Percentiles rank a stretch among this genome's conserved stretches.
phyloP scores from a whole-genome alignment of 2,113 vertebrate genomes.

The Cryptoleucopteryx plumbea region DNA sequence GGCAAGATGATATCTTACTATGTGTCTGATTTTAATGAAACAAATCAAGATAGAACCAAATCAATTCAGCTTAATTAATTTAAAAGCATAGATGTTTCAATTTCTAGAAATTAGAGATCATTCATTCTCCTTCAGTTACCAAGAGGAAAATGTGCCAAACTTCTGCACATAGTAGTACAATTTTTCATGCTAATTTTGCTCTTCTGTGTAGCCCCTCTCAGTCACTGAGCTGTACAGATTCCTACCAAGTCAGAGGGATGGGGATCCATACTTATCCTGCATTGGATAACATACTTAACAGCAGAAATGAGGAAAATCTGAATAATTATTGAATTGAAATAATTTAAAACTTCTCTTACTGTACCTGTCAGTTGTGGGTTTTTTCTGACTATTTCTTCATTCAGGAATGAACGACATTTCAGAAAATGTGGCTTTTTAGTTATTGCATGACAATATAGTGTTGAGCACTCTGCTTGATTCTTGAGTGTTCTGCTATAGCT shows the following conservation, averaged over 20 bases:
- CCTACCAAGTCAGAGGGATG: background rate
- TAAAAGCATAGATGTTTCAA: background rate
- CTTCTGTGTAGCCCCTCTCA: background rate
- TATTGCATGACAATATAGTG: background rate
- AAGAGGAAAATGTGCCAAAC: background rate
- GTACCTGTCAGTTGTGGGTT: background rate
- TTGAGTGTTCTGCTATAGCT: background rate
- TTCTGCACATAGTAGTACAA: background rate
- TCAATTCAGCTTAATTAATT: background rate
- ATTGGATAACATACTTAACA: background rate
- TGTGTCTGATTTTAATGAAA: background rate
- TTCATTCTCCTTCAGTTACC: background rate
- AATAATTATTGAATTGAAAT: background rate
- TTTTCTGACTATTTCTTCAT: background rate
- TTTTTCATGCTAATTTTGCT: background rate
- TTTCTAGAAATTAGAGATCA: background rate
- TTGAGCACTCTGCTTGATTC: background rate
- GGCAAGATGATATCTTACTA: background rate
- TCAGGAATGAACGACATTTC: background rate
- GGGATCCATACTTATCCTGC: background rate
- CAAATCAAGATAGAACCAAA: background rate
- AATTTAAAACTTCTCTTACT: background rate
- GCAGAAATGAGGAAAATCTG: background rate
- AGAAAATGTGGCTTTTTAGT: background rate
- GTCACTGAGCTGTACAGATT: background rate